Evolutionary conservation across 2,113 vertebrate species (phyloP), one percentile per base, ranked within the genome.

Genomic region (Mola mola): DNA sequence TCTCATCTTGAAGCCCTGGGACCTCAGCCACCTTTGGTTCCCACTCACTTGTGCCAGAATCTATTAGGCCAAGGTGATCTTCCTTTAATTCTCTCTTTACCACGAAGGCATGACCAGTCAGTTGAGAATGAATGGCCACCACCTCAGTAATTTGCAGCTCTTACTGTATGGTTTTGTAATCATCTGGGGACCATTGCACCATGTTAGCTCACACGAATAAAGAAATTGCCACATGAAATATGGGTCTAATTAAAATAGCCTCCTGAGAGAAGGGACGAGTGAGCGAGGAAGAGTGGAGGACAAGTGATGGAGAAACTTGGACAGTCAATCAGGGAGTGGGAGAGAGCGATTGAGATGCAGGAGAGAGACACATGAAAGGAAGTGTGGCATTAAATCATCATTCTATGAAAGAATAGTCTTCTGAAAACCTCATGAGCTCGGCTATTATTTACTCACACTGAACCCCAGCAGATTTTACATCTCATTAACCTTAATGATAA

Each of bases 381-480:
- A 20, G 65, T 55, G 33, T 24, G 50, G n/a, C n/a, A n/a, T 64
- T 72, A 50, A 59, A 68, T 78, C 58, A 72, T 66, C 44, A 52
- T 50, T 47, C 8, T 28, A n/a, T 28, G 8, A 28, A 28, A 33
- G 10, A 10, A 37, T 17, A n/a, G n/a, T n/a, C n/a, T 16, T 58
- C 29, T 28, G 13, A 57, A 61, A 25, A 44, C 52, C 31, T 2
- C 1, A 6, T 16, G 28, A 51, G 37, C 44, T 46, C 4, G 5
- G 58, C 28, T 24, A 56, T 61, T 57, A 9, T 46, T 60, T 37
- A 63, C 34, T 56, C 59, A 48, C 16, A 28, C 40, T 21, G 40
- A 66, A 33, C 40, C 13, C 34, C 33, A 52, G 25, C 41, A 59
- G 33, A 57, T 51, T 63, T 51, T 53, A 70, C 29, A 67, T 46